Conservation (phyloP, 2,113 vertebrate genomes). For the Natator depressus region DNA sequence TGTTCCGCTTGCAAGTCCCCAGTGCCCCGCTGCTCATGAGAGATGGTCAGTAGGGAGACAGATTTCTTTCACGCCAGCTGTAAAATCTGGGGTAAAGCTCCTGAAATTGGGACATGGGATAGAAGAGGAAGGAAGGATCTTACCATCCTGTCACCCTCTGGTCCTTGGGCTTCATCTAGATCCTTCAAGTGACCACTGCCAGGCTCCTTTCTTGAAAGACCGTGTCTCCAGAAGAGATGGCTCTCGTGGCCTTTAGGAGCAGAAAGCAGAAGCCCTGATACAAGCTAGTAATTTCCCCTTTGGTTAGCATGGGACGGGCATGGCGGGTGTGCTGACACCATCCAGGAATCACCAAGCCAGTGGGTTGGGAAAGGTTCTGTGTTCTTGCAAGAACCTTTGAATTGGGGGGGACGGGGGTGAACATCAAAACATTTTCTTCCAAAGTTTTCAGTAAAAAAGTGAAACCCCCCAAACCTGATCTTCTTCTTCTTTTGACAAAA, state of each 20-base stretch:
- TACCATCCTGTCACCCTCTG: rapidly evolving
- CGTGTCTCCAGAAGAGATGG: neutral
- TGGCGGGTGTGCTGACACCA: neutral
- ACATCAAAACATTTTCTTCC: neutral
- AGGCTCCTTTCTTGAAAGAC: neutral
- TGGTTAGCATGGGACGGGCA: neutral
- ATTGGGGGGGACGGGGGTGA: neutral
- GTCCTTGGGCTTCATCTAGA: neutral
- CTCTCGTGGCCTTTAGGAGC: neutral
- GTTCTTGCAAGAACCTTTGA: neutral
- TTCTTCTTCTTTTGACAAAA: neutral
- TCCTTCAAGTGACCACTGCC: neutral
- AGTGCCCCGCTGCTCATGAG: rapidly evolving
- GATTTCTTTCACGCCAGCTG: neutral
- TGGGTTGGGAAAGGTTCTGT: neutral
- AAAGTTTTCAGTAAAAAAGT: neutral
- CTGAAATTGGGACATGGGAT: neutral
- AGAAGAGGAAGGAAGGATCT: neutral
- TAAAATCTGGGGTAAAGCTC: neutral
- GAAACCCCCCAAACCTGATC: neutral
- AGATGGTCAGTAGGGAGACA: rapidly evolving
- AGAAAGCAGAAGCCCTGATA: neutral
- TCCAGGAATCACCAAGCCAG: neutral
- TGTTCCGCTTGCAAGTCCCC: neutral
- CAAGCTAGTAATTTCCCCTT: neutral